Conservation (phyloP, 2,888 invertebrate species). For the Limenitis camilla region DNA sequence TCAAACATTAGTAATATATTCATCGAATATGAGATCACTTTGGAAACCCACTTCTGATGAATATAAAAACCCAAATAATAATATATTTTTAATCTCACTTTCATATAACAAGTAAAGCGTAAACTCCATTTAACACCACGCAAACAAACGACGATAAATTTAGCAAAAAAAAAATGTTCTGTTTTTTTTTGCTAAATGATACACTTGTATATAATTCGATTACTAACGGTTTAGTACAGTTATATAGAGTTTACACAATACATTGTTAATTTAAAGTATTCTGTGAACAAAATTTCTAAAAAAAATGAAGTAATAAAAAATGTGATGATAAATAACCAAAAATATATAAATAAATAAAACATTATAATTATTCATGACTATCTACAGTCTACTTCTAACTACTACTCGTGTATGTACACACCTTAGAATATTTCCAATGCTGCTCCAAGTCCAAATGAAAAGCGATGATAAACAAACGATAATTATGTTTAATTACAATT, state of each 20-base stretch:
- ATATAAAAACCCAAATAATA: neutral
- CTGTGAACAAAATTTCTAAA: no score
- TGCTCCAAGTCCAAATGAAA: slow-evolving; percentile 66
- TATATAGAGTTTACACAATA: no score
- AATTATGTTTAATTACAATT: slow-evolving; percentile 9
- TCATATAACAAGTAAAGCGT: no score
- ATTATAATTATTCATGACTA: neutral
- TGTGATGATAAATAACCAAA: neutral
- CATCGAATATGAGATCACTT: slow-evolving; percentile 13
- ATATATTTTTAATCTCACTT: neutral
- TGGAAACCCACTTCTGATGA: neutral
- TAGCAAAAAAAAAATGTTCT: no score
- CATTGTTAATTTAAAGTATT: no score
- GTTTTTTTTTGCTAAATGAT: no score
- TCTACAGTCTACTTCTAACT: neutral
- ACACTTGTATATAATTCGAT: no score
- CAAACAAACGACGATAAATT: no score
- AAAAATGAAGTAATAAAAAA: neutral
- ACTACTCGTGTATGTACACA: slow-evolving; percentile 74
- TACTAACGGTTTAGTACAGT: no score
- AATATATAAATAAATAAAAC: neutral
- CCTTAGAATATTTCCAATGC: slow-evolving; percentile 90
- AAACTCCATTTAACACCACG: no score
- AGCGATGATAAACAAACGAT: slow-evolving; percentile 50
- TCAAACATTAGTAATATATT: neutral